These are phyloP conservation scores for Pica pica DNA, from an alignment of 2,113 vertebrate genomes.

Conservation along the genomic window DNA sequence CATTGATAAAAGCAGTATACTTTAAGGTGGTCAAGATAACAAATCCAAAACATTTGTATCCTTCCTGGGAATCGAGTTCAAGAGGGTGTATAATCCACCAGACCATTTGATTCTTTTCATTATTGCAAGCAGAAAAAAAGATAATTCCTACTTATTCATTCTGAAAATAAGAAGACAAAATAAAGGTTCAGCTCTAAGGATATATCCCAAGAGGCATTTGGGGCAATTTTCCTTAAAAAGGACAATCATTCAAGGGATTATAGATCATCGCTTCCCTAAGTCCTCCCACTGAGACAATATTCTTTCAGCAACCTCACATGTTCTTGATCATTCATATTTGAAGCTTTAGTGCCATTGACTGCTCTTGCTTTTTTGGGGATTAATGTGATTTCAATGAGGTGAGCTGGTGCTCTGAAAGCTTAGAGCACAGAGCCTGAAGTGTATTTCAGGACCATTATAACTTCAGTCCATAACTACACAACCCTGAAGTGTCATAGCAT, in stretches of 20 bases:
- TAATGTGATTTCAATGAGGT: constrained; percentile 15
- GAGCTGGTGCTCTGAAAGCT: not conserved
- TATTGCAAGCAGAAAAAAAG: not conserved
- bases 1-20: not conserved
- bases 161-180: not conserved
- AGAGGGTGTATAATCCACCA: not conserved
- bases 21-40: not conserved
- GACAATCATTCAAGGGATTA: constrained; percentile 18
- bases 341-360: constrained; percentile 33
- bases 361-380: not conserved
- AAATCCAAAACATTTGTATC: not conserved
- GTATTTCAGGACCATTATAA: not conserved
- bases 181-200: not conserved
- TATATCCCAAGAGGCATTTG: not conserved
- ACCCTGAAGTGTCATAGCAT: not conserved
- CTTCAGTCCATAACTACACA: not conserved
- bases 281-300: not conserved
- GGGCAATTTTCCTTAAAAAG: constrained; percentile 19
- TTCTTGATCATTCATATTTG: constrained; percentile 27
- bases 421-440: constrained; percentile 1
- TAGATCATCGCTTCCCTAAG: not conserved
- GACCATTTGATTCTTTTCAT: not conserved
- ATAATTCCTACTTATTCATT: constrained; percentile 5
- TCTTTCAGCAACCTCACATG: not conserved
- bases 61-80: not conserved